Evolutionary conservation across 1,140 invertebrate species (phyloP), one percentile per base, ranked within the genome.

Genomic region (Cyrtorhinus lividipennis): DNA sequence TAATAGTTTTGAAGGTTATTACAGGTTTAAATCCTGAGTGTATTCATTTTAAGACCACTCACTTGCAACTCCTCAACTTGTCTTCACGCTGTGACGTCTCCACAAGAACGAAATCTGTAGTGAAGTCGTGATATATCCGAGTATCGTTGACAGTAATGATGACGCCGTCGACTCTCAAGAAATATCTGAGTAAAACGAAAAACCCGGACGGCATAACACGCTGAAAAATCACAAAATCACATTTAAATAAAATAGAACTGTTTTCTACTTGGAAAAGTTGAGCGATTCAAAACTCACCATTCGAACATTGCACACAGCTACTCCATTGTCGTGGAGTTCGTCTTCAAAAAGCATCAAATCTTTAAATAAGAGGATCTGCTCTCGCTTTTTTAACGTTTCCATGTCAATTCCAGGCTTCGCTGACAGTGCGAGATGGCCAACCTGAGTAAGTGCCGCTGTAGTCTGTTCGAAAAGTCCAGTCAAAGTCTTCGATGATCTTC

Each of bases 381-480:
- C 95, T 71, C 83, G 85, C 65, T 82, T 77, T 76, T 90, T 95
- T 22, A 99, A 75, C 71, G 92, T 86, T 67, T 97, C 89, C 66
- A 95, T 78, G 75, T 99, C 83, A 48, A 99, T 92, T 66, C 80
- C 77, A 64, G 77, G 77, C 67, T 65, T 80, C 74, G 25, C 63
- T 67, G 2, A 65, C 45, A 45, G 65, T 62, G 18, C 65, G 81
- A 61, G 48, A 74, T 68, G 68, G 68, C 78, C 81, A 76, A 2
- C 83, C 81, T 68, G 79, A 76, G 24, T 90, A 69, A 22, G 88
- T 90, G 44, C 95, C 95, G 73, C 83, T 85, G 71, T 98, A 98
- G 71, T 87, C 80, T 26, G 91, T 95, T n/a, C 88, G 88, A 70
- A 90, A 99, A 5, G 95, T 99, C 96, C 96, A 99, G 75, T 99